These are phyloP conservation scores for Sylvicapra grimmia DNA, from an alignment of 2,113 vertebrate species.

Conservation along the genomic window DNA sequence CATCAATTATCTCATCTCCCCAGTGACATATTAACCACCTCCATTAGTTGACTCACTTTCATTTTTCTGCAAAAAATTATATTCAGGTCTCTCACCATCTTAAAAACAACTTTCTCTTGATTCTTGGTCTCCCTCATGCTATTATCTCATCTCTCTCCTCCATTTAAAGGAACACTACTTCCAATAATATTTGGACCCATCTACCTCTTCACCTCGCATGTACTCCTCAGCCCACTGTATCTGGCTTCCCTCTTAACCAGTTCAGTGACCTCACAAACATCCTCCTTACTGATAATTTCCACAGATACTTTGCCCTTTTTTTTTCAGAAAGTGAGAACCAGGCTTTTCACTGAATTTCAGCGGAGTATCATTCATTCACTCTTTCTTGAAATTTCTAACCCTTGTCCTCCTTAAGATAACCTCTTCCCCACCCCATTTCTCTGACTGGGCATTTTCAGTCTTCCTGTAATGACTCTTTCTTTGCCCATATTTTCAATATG, in stretches of 20 bases:
- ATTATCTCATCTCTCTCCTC: background rate
- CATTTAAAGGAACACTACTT: background rate
- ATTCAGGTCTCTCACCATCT: background rate
- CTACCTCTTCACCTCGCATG: background rate
- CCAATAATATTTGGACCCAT: background rate
- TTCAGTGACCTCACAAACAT: background rate
- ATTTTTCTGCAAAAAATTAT: constrained; percentile 2
- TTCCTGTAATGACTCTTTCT: background rate
- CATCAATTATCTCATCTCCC: background rate
- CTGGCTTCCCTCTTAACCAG: background rate
- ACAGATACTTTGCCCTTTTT: too few species aligned
- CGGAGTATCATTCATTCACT: background rate
- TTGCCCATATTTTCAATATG: background rate
- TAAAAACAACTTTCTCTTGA: background rate
- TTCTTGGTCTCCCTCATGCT: background rate
- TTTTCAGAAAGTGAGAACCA: background rate
- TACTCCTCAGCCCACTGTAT: background rate
- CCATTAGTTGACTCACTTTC: background rate
- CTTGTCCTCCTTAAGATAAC: background rate
- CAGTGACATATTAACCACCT: background rate
- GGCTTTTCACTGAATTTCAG: background rate
- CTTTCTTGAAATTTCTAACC: background rate
- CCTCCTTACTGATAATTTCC: background rate
- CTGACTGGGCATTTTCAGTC: background rate
- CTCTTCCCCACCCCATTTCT: fast-evolving